Percentiles rank a stretch among this genome's conserved stretches.
Conservation (phyloP, 2,888 invertebrate genomes). For the Trimorus sp. region DNA sequence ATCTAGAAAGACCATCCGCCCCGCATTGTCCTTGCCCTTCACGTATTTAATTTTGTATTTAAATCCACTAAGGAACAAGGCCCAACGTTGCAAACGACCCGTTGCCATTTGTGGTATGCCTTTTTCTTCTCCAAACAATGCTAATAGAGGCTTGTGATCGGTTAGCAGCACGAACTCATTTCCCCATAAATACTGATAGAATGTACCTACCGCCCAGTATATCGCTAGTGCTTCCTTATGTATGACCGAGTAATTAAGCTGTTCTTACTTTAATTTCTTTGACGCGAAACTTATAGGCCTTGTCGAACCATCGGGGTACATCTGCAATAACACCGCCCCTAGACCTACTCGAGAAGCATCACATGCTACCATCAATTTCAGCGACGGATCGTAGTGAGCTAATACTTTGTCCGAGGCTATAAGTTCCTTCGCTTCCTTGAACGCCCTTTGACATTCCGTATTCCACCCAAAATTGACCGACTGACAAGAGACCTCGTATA, state of each 20-base stretch:
- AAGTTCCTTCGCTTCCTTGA: conserved; percentile 24
- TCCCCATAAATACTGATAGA: conserved; percentile 76
- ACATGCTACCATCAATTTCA: conserved; percentile 52
- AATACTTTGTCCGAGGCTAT: conserved; percentile 35
- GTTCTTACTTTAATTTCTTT: conserved; percentile 70
- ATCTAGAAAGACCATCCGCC: conserved; percentile 52
- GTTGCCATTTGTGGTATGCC: conserved; percentile 49
- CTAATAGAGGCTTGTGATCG: conserved; percentile 75
- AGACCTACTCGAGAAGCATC: conserved; percentile 70
- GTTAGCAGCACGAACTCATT: conserved; percentile 71
- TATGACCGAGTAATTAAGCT: conserved; percentile 75
- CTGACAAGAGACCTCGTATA: conserved; percentile 22
- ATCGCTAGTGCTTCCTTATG: conserved; percentile 76
- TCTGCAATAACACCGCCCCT: conserved; percentile 71
- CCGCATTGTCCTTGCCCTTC: conserved; percentile 48
- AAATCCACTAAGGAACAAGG: conserved; percentile 47
- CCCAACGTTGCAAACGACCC: conserved; percentile 48
- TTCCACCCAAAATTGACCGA: conserved; percentile 28
- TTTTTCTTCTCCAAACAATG: conserved; percentile 54
- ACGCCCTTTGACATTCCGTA: conserved; percentile 23
- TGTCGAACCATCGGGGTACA: conserved; percentile 69
- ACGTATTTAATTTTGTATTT: conserved; percentile 41
- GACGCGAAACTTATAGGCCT: conserved; percentile 73
- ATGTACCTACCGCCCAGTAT: conserved; percentile 74
- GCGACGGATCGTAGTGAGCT: conserved; percentile 61